These are phyloP conservation scores for Chaetops frenatus DNA, from an alignment of 2,113 vertebrate species.

Conservation along the genomic window DNA sequence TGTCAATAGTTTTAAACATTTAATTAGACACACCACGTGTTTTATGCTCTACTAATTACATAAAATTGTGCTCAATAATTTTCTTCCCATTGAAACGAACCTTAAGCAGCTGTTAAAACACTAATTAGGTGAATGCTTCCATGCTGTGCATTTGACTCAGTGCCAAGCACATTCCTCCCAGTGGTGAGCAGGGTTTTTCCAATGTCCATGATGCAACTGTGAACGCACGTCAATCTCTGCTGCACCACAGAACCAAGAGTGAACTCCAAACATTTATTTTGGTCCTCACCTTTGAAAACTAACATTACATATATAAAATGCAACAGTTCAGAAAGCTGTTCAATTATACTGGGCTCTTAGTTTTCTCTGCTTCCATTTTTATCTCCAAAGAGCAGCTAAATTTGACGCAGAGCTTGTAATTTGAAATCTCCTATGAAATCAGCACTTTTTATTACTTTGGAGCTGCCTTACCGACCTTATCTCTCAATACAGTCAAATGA, in stretches of 20 bases:
- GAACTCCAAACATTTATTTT: constrained; percentile 48
- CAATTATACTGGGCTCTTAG: background rate
- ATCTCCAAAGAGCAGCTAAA: background rate
- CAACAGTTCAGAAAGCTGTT: constrained; percentile 6
- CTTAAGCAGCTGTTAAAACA: constrained; percentile 69
- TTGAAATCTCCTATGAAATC: constrained; percentile 23
- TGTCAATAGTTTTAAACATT: constrained; percentile 67
- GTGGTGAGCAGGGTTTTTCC: constrained; percentile 21
- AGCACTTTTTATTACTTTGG: background rate
- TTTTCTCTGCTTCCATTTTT: constrained; percentile 10
- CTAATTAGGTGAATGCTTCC: constrained; percentile 61
- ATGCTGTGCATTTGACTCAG: background rate
- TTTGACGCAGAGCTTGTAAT: background rate
- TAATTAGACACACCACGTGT: constrained; percentile 65
- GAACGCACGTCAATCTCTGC: constrained; percentile 21
- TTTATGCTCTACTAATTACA: constrained; percentile 71
- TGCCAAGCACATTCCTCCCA: constrained; percentile 13
- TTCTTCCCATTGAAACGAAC: constrained; percentile 59
- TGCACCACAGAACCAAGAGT: background rate
- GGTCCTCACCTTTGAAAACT: constrained; percentile 32
- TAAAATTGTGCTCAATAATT: constrained; percentile 66
- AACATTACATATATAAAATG: constrained; percentile 18
- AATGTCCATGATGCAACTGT: constrained; percentile 20
- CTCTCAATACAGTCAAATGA: background rate
- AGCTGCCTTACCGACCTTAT: background rate